These are phyloP conservation scores for Naso thynnoides DNA, from an alignment of 2,797 vertebrate species.

Conservation along the genomic window DNA sequence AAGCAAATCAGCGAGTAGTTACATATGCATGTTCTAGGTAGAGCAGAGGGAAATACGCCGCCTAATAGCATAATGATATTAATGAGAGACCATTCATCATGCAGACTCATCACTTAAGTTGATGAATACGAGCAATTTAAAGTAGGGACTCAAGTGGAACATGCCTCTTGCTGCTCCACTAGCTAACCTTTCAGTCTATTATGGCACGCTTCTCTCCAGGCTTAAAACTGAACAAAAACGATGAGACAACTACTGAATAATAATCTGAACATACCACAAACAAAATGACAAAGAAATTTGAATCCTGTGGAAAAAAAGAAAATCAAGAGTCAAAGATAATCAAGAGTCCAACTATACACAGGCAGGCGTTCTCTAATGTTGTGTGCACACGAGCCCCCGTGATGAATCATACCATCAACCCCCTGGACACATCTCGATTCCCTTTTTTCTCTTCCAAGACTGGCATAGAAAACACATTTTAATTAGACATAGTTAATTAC, in stretches of 20 bases:
- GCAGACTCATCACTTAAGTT: conserved; percentile 80
- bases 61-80: conserved; percentile 79
- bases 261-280: conserved; percentile 14
- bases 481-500: conserved; percentile 68
- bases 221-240: conserved; percentile 41
- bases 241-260: conserved; percentile 29
- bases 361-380: background rate
- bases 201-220: conserved; percentile 49
- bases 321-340: conserved; percentile 20
- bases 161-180: conserved; percentile 63
- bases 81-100: conserved; percentile 81
- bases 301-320: background rate
- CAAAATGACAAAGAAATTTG: conserved; percentile 21
- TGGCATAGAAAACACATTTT: conserved; percentile 51
- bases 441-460: conserved; percentile 11
- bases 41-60: conserved; percentile 41
- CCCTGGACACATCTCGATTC: conserved; percentile 3
- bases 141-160: conserved; percentile 75
- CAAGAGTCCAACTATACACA: conserved; percentile 37
- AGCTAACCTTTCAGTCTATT: conserved; percentile 77
- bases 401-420: conserved; percentile 8
- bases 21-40: conserved; percentile 31
- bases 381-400: background rate
- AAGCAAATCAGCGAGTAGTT: background rate
- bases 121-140: conserved; percentile 83